Percentiles rank a stretch among this genome's conserved stretches.
Evolutionary conservation across 2,113 vertebrate species (phyloP).

Genomic region (Lycocorax pyrrhopterus): DNA sequence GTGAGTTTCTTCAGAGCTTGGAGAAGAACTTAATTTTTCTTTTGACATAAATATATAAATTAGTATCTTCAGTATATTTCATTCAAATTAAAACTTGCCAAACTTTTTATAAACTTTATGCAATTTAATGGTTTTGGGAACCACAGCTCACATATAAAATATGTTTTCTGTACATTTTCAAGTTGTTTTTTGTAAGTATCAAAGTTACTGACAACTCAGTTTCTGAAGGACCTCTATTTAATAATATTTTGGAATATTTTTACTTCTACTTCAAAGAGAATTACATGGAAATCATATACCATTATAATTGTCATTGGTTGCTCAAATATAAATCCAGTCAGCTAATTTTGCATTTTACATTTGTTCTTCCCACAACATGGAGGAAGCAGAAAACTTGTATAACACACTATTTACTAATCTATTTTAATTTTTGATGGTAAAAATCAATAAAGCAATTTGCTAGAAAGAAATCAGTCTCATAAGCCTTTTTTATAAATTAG

Average conservation of each 20-base stretch:
- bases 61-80: not conserved
- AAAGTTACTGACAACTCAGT: not conserved
- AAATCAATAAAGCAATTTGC: not conserved
- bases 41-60: not conserved
- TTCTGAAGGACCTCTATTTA: not conserved
- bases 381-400: not conserved
- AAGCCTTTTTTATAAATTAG: not conserved
- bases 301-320: not conserved
- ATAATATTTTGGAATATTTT: not conserved
- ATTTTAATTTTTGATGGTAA: not conserved
- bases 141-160: not conserved
- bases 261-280: not conserved
- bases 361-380: not conserved
- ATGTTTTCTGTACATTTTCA: not conserved
- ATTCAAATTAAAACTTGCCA: not conserved
- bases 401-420: not conserved
- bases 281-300: not conserved
- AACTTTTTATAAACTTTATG: not conserved
- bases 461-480: not conserved
- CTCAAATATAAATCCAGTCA: not conserved
- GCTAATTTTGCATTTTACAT: not conserved
- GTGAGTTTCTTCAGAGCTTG: not conserved
- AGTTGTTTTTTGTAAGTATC: not conserved
- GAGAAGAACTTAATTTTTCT: not conserved
- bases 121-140: not conserved